Base-by-base conservation (phyloP, 1,140 invertebrate genomes). In the Orius insidiosus region DNA sequence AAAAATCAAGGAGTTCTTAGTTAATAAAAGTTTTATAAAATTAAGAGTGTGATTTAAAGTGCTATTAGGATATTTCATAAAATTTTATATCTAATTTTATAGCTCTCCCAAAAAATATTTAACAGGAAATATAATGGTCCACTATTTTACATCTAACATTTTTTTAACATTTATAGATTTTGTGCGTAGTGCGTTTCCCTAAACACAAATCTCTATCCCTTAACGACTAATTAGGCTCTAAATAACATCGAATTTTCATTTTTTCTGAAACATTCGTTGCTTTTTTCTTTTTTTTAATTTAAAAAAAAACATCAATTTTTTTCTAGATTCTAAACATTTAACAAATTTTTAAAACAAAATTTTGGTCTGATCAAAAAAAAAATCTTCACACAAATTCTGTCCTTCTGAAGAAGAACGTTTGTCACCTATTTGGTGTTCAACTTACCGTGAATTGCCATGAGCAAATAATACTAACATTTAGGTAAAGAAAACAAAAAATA, bases 381-480 rank as follows among this genome's bases (percentile, higher is more conserved):
- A 36, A 13, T 36, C 35, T 11, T 36, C 35, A 36, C 14, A 13
- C 35, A 36, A 36, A 36, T 13, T 3, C 5, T 15, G 3, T 36
- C 35, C 14, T 18, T 41, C 10, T 15, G 15, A 41, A 18, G 10
- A 41, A n/a, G 15, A 15, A 41, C 46, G 43, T 45, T 43, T 19
- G 46, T 19, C 45, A 49, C 51, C 51, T 45, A 45, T 40, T 52
- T 52, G 51, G 51, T 52, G 51, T 50, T 52, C 32, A 41, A 44
- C 51, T 52, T 52, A 52, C 51, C 47, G 51, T 49, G 51, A 49
- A 37, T 44, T 45, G 46, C 47, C 14, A 49, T 52, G 38, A 45
- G 44, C 39, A 41, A 16, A 18, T 34, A 24, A 45, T 37, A 37
- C 24, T 31, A 35, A 35, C 14, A 38, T 43, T 35, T 31, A 40